phyloP scores from a whole-genome alignment of 2,113 vertebrate genomes.

The Globicephala melas region DNA sequence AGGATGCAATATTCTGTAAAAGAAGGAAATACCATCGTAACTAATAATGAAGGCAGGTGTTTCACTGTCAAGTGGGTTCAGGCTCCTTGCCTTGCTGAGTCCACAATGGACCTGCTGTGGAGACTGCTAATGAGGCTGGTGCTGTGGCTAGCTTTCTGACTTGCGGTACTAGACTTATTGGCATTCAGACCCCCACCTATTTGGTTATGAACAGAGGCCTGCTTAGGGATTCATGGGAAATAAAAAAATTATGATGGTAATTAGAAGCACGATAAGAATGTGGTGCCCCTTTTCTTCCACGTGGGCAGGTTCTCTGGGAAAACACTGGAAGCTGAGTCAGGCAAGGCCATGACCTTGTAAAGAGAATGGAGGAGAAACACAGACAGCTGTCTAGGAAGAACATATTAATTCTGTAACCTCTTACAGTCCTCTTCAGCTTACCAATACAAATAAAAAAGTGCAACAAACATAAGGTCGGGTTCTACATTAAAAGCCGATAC shows the following conservation, averaged over 20 bases:
- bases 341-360: background rate
- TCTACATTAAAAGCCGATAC: background rate
- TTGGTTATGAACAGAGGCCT: conserved; percentile 37
- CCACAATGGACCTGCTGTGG: background rate
- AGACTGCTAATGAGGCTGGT: background rate
- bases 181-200: background rate
- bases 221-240: conserved; percentile 27
- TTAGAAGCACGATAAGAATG: conserved; percentile 11
- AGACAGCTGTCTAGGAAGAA: background rate
- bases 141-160: background rate
- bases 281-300: background rate
- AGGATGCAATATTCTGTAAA: background rate
- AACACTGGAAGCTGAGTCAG: background rate
- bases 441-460: background rate
- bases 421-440: background rate
- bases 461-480: background rate
- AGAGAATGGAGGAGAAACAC: background rate
- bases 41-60: background rate
- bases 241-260: conserved; percentile 33
- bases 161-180: background rate
- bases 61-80: background rate
- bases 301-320: conserved; percentile 22
- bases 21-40: background rate
- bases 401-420: background rate
- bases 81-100: background rate